phyloP scores from a whole-genome alignment of 1,140 invertebrate genomes.

The Drosophila guanche region DNA sequence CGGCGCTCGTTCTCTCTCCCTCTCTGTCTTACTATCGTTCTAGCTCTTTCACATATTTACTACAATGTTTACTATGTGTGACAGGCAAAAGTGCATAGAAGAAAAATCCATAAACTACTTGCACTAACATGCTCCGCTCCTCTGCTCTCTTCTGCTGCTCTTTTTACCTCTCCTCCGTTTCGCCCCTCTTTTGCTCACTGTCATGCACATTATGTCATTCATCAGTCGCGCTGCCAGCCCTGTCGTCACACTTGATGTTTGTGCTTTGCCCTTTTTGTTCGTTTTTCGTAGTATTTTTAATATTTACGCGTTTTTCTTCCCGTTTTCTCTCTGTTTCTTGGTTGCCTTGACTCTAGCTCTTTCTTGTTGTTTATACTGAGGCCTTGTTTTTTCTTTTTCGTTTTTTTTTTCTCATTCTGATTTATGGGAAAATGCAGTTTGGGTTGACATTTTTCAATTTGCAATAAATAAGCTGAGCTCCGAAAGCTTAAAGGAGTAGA shows the following conservation, averaged over 20 bases:
- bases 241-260: constrained; percentile 21
- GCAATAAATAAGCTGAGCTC: constrained; percentile 61
- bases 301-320: constrained; percentile 68
- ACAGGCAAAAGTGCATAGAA: constrained; percentile 40
- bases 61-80: constrained; percentile 80
- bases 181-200: constrained; percentile 14
- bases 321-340: constrained; percentile 48
- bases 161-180: background rate
- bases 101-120: constrained; percentile 80
- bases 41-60: constrained; percentile 59
- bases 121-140: constrained; percentile 10
- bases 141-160: background rate
- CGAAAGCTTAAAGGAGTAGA: constrained; percentile 1
- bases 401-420: constrained; percentile 45
- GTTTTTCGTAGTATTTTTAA: constrained; percentile 61
- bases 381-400: constrained; percentile 24
- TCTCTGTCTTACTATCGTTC: constrained; percentile 10
- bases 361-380: constrained; percentile 43
- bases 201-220: constrained; percentile 75
- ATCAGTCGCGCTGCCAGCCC: constrained; percentile 42
- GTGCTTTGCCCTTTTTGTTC: constrained; percentile 49
- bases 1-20: background rate
- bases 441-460: constrained; percentile 66
- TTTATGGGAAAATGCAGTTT: constrained; percentile 53
- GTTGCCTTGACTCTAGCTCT: background rate